phyloP scores from a whole-genome alignment of 2,888 invertebrate species.

The Mythimna vitellina region DNA sequence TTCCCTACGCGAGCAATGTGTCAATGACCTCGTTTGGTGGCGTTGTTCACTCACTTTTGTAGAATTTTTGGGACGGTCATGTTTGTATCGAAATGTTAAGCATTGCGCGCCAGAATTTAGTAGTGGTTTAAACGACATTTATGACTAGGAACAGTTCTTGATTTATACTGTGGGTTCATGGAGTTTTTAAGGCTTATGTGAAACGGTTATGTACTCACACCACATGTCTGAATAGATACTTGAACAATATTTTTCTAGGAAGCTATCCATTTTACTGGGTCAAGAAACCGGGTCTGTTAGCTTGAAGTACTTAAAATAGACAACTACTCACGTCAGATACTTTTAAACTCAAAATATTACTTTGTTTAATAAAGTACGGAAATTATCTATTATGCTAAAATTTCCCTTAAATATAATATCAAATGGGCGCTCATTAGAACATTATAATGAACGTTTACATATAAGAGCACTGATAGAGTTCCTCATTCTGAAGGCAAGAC shows the following conservation, averaged over 20 bases:
- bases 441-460: slow-evolving; percentile 5
- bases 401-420: neutral
- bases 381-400: neutral
- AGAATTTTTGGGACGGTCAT: slow-evolving; percentile 86
- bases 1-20: slow-evolving; percentile 88
- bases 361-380: neutral
- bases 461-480: slow-evolving; percentile 74
- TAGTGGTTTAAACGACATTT: slow-evolving; percentile 29
- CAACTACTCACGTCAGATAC: neutral
- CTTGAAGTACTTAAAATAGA: neutral
- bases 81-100: slow-evolving; percentile 70
- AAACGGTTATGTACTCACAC: neutral
- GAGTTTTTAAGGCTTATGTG: neutral
- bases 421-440: slow-evolving; percentile 12
- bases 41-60: slow-evolving; percentile 90
- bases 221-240: neutral
- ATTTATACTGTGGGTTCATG: neutral
- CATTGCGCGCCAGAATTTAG: slow-evolving; percentile 61
- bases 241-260: slow-evolving; percentile 23
- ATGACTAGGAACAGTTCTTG: neutral
- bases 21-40: slow-evolving; percentile 89
- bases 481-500: slow-evolving; percentile 75
- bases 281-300: slow-evolving; percentile 18
- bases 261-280: slow-evolving; percentile 20
- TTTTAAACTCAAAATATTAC: neutral